Evolutionary conservation across 2,888 invertebrate genomes (phyloP).

Genomic region (Microctonus hyperodae): DNA sequence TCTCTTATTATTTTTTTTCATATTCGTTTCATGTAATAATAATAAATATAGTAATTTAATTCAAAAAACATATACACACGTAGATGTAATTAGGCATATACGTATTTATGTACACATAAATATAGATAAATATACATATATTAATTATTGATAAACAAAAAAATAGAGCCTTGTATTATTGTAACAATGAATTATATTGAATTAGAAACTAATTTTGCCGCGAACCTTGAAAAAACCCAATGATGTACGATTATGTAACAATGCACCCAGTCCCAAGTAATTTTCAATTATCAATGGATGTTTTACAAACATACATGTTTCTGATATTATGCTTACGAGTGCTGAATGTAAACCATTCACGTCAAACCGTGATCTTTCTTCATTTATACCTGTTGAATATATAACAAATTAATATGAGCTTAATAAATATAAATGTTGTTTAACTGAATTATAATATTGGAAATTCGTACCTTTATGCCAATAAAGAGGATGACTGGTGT

Average conservation of each 20-base stretch:
- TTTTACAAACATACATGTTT: conserved; percentile 69
- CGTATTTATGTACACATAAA: background rate
- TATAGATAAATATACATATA: background rate
- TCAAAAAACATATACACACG: background rate
- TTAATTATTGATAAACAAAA: background rate
- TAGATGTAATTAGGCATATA: background rate
- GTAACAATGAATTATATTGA: background rate
- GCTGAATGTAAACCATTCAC: conserved; percentile 52
- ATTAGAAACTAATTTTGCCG: conserved; percentile 83
- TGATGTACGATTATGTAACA: conserved; percentile 82
- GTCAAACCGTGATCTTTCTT: conserved; percentile 52
- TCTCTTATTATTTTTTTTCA: no score
- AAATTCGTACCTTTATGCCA: conserved; percentile 72
- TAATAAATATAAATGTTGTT: background rate
- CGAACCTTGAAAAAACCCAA: conserved; percentile 88
- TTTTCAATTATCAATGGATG: conserved; percentile 79
- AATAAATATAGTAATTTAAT: background rate
- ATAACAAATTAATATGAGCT: conserved; percentile 21
- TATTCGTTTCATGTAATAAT: background rate
- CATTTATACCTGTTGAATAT: conserved; percentile 45
- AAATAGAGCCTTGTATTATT: background rate
- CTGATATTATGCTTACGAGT: conserved; percentile 50
- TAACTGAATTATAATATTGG: background rate
- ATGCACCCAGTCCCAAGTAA: conserved; percentile 79
- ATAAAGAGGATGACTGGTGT: conserved; percentile 81